These are phyloP conservation scores for Nipponia nippon DNA, from an alignment of 2,113 vertebrate species.

Conservation along the genomic window DNA sequence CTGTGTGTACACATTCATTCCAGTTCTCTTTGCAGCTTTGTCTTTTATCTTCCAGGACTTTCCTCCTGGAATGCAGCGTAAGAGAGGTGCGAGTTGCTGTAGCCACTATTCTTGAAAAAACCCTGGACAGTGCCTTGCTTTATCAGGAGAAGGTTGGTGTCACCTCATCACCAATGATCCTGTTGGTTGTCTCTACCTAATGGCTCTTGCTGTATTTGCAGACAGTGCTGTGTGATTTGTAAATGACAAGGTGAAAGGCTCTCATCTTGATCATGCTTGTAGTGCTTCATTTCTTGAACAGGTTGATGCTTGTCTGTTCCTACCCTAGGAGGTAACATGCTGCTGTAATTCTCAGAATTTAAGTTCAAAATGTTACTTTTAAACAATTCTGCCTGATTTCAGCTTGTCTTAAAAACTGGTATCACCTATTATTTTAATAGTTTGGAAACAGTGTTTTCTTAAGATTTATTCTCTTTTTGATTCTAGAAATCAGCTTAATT, in stretches of 20 bases:
- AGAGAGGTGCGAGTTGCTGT: conserved; percentile 92
- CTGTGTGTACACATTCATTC: background rate
- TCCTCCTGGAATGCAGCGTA: conserved; percentile 92
- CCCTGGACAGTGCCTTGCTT: conserved; percentile 92
- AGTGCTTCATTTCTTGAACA: background rate
- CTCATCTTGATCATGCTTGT: background rate
- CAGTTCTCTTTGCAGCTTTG: conserved; percentile 17
- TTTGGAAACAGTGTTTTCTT: background rate
- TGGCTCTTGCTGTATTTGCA: background rate
- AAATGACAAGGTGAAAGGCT: background rate
- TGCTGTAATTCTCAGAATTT: background rate
- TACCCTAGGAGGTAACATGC: background rate
- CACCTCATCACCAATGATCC: background rate
- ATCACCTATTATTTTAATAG: conserved; percentile 27
- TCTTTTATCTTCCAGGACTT: conserved; percentile 79
- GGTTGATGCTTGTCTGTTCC: background rate
- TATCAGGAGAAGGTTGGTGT: conserved; percentile 86
- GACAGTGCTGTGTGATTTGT: background rate
- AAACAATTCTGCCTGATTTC: background rate
- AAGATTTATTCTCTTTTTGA: background rate
- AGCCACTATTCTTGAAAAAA: conserved; percentile 95
- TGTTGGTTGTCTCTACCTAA: background rate
- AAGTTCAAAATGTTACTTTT: background rate
- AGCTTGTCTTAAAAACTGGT: conserved; percentile 32
- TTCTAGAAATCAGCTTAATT: background rate